phyloP scores from a whole-genome alignment of 2,888 invertebrate species.

The Dendrolimus houi region DNA sequence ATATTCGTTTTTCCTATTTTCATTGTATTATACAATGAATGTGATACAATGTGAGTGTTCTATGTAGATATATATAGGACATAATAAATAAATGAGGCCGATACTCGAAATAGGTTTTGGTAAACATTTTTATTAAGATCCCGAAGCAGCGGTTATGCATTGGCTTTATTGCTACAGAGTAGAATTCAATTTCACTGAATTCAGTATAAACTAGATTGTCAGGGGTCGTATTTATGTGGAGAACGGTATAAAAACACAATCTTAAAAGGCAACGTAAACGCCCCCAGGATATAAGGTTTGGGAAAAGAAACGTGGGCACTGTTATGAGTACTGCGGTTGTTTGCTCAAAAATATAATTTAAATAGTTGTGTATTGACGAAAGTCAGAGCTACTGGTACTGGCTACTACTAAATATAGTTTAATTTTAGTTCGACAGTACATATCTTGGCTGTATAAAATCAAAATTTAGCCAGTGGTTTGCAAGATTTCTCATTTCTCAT shows the following conservation, averaged over 20 bases:
- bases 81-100: background rate
- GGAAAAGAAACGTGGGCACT: slow-evolving; percentile 17
- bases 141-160: slow-evolving; percentile 32
- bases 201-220: slow-evolving; percentile 40
- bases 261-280: slow-evolving; percentile 33
- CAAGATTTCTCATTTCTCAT: no score
- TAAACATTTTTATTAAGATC: slow-evolving; percentile 35
- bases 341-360: no score
- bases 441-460: no score
- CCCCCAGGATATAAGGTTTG: slow-evolving; percentile 30
- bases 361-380: no score
- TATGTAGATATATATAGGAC: background rate
- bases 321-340: background rate
- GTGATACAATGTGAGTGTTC: no score
- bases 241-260: slow-evolving; percentile 38
- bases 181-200: slow-evolving; percentile 41
- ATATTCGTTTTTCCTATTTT: no score
- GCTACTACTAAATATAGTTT: no score
- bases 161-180: slow-evolving; percentile 29
- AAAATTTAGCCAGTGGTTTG: no score
- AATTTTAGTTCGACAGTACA: no score
- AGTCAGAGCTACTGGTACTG: no score
- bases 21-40: no score
- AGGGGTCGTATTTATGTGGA: slow-evolving; percentile 38
- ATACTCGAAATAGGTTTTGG: slow-evolving; percentile 17